Evolutionary conservation across 2,888 invertebrate species (phyloP), one percentile per base, ranked within the genome.

Genomic region (Drosophila kuntzei): DNA sequence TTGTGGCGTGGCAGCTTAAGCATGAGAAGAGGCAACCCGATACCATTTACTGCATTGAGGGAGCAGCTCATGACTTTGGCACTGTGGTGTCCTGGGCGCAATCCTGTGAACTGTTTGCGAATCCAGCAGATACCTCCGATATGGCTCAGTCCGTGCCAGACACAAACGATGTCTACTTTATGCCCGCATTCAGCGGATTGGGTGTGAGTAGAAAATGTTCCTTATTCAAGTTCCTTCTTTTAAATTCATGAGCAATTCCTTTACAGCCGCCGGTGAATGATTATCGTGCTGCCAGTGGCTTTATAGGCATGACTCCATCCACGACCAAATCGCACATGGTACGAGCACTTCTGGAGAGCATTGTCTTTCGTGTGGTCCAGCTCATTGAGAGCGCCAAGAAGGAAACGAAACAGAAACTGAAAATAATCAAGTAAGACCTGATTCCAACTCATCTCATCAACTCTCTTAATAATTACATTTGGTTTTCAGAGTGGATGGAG

Each of bases 151-250:
- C 95, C 0, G 95, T 96, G 0, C 89, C 93, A 0, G 94, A 96
- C 90, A 94, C 95, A 1, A 95, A 95, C 84, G 97, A 96, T 5
- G 95, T 97, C 2, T 97, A 94, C 91, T 98, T 98, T 91, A 94
- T 98, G 79, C 98, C 98, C 1, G 97, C 97, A 0, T 98, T 98
- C 86, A 96, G 96, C 91, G 98, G 98, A 34, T 93, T 97, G 55
- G 97, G 97, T 91, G 97, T 97, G 92, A 93, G 90, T 82, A 18
- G 1, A 6, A 6, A 6, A 12, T 29, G 0, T 1, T 3, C 7
- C 11, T 2, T 4, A 4, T 34, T 22, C 3, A 16, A 37, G 11
- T 3, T 8, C 1, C 0, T 8, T 37, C 11, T 12, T 20, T 20
- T 6, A n/a, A n/a, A n/a, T 11, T 22, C 0, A 18, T n/a, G 18